phyloP scores from a whole-genome alignment of 2,888 invertebrate genomes.

The Micoletzkya japonica region DNA sequence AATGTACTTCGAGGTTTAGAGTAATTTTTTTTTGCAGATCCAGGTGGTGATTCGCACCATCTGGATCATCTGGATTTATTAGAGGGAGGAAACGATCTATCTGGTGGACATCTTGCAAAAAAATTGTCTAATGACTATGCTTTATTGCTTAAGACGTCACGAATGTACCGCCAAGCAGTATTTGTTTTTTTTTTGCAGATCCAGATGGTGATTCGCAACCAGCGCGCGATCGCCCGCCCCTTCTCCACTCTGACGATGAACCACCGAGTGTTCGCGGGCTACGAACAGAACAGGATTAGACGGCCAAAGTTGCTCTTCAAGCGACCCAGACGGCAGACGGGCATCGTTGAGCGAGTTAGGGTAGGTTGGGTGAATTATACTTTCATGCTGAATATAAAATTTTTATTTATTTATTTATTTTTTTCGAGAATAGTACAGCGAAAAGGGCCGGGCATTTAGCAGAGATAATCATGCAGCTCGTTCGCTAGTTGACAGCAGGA shows the following conservation, averaged over 20 bases:
- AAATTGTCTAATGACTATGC: no score
- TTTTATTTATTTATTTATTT: no score
- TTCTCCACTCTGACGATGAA: constrained; percentile 39
- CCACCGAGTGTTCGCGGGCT: constrained; percentile 30
- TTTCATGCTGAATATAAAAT: no score
- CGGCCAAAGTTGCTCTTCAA: constrained; percentile 24
- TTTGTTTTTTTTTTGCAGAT: constrained; percentile 18
- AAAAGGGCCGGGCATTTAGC: no score
- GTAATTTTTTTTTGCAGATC: neutral
- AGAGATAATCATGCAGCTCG: no score
- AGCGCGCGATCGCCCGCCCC: constrained; percentile 31
- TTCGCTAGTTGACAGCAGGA: no score
- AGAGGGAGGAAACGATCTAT: neutral
- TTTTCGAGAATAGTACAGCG: no score
- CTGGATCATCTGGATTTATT: neutral
- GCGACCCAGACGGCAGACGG: constrained; percentile 23
- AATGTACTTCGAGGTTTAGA: neutral
- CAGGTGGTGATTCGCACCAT: neutral
- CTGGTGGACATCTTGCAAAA: no score
- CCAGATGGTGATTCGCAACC: constrained; percentile 26
- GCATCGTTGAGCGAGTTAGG: constrained; percentile 41
- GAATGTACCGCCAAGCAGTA: no score
- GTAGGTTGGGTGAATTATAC: no score
- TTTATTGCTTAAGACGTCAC: no score
- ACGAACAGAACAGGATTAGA: constrained; percentile 10